Evolutionary conservation across 2,888 invertebrate genomes (phyloP).

Genomic region (Ectropis crepuscularia): DNA sequence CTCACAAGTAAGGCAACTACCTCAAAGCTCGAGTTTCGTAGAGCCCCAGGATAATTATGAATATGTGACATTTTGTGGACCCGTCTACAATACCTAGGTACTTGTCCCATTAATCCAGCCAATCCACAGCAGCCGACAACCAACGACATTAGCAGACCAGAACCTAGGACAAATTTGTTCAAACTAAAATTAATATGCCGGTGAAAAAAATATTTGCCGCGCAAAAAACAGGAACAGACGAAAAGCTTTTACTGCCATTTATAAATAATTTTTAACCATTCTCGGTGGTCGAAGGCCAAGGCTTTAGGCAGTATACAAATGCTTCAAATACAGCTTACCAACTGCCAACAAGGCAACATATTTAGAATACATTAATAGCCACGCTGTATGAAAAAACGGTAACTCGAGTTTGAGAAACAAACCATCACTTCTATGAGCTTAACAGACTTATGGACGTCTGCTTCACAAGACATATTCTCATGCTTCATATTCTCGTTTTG

Average conservation of each 20-base stretch:
- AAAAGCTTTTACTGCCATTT: constrained; percentile 15
- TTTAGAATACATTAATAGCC: constrained; percentile 34
- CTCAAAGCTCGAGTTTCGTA: constrained; percentile 9
- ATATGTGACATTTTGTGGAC: too few relatives aligned
- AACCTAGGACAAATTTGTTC: constrained; percentile 9
- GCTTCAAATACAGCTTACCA: constrained; percentile 42
- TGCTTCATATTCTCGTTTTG: constrained; percentile 42
- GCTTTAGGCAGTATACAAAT: constrained; percentile 38
- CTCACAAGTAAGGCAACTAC: constrained; percentile 10
- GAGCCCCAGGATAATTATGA: too few relatives aligned
- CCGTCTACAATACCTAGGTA: constrained; percentile 2
- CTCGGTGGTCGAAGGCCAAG: constrained; percentile 42
- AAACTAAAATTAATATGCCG: constrained; percentile 13
- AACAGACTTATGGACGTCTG: constrained; percentile 49
- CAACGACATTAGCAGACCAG: constrained; percentile 7
- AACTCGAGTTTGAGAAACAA: constrained; percentile 2
- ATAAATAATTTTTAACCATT: constrained; percentile 42
- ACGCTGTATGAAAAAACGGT: constrained; percentile 11
- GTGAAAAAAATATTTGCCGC: constrained; percentile 14
- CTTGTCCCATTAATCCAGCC: constrained; percentile 5
- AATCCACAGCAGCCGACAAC: constrained; percentile 9
- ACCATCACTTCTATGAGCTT: constrained; percentile 35
- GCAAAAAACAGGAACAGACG: constrained; percentile 9
- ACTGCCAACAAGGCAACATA: constrained; percentile 40
- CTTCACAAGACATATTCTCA: constrained; percentile 21